Evolutionary conservation across 2,797 vertebrate genomes (phyloP).

Genomic region (Neosalanx taihuensis): DNA sequence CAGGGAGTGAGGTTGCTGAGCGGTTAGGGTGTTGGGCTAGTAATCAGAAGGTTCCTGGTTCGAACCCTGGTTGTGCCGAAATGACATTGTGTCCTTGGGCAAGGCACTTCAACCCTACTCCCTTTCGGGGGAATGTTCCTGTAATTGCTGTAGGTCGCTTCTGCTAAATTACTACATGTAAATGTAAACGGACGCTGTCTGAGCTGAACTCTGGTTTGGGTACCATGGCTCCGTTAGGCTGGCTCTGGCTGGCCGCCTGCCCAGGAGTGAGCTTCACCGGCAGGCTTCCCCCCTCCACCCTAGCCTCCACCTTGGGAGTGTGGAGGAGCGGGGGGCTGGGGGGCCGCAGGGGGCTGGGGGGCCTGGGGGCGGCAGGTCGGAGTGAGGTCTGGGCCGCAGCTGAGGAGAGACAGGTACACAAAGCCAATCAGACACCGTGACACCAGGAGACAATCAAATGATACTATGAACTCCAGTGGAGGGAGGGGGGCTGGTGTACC

Average conservation of each 20-base stretch:
- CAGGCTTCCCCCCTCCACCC: constrained; percentile 42
- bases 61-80: too few relatives aligned
- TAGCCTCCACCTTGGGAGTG: constrained; percentile 52
- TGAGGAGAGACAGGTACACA: constrained; percentile 7
- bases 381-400: constrained; percentile 27
- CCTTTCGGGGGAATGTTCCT: too few relatives aligned
- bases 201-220: constrained; percentile 59
- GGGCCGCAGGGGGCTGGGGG: constrained; percentile 20
- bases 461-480: background rate
- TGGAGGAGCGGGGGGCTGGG: constrained; percentile 42
- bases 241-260: constrained; percentile 32
- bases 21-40: too few relatives aligned
- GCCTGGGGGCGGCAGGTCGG: constrained; percentile 5
- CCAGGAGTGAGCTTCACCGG: constrained; percentile 35
- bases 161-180: too few relatives aligned
- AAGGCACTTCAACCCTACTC: too few relatives aligned
- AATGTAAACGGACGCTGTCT: background rate
- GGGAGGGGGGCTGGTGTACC: too few relatives aligned
- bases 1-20: too few relatives aligned
- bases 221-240: constrained; percentile 53
- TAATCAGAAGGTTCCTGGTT: too few relatives aligned
- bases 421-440: background rate
- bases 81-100: too few relatives aligned
- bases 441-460: background rate
- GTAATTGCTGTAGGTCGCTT: too few relatives aligned